phyloP scores from a whole-genome alignment of 2,797 vertebrate genomes.

The Lates japonicus region DNA sequence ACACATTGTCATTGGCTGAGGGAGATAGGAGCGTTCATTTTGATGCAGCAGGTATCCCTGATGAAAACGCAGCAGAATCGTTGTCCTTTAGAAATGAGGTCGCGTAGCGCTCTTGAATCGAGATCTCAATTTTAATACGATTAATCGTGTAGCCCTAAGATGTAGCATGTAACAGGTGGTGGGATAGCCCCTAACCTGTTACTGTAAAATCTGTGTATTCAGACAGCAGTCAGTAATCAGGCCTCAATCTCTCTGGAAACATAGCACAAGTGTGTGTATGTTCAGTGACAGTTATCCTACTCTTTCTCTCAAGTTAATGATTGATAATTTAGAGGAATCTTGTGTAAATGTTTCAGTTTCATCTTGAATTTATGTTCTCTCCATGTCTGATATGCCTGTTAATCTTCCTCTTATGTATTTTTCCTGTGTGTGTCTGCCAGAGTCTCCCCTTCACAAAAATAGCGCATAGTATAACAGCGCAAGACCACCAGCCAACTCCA shows the following conservation, averaged over 20 bases:
- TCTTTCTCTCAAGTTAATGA: not conserved
- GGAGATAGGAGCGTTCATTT: no score
- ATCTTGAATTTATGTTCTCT: not conserved
- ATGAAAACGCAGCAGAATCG: no score
- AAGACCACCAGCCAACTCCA: conserved; percentile 99
- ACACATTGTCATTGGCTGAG: no score
- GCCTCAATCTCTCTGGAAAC: not conserved
- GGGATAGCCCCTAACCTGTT: not conserved
- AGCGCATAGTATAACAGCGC: conserved; percentile 97
- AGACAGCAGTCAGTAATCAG: not conserved
- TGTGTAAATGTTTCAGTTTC: not conserved
- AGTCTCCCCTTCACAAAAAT: conserved; percentile 99
- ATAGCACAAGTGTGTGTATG: not conserved
- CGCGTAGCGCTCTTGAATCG: no score
- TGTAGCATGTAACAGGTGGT: conserved; percentile 3
- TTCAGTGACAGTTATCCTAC: not conserved
- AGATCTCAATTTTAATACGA: no score
- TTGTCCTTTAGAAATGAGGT: no score
- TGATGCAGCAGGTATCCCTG: no score
- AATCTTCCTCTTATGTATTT: not conserved
- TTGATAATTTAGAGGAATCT: not conserved
- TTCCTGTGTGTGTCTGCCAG: conserved; percentile 79
- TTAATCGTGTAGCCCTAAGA: no score
- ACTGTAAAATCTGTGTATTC: not conserved
- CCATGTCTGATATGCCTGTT: not conserved